These are phyloP conservation scores for Gymnothorax reevesii DNA, from an alignment of 2,797 vertebrate genomes.

Conservation along the genomic window DNA sequence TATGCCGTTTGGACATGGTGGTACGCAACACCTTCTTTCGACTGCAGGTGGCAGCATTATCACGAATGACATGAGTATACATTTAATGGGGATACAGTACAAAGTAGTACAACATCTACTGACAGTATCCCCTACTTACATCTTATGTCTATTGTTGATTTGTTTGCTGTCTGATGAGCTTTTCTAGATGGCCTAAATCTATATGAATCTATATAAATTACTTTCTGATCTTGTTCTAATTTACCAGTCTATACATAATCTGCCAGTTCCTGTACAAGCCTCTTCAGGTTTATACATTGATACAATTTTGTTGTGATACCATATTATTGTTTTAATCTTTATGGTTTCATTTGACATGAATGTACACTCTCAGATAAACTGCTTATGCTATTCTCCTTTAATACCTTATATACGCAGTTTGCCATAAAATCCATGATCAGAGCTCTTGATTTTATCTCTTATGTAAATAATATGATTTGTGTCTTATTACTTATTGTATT, in stretches of 20 bases:
- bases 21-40: not conserved
- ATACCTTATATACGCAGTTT: constrained; percentile 11
- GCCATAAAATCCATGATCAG: not conserved
- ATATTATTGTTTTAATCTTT: not conserved
- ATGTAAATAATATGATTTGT: constrained; percentile 19
- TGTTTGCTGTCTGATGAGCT: not conserved
- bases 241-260: too few species aligned
- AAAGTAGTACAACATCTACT: not conserved
- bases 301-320: not conserved
- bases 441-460: not conserved
- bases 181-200: not conserved
- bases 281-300: not conserved
- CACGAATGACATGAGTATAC: not conserved
- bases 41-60: constrained; percentile 31
- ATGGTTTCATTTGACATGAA: not conserved
- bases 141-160: not conserved
- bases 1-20: not conserved
- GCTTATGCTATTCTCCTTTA: constrained; percentile 1
- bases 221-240: not conserved
- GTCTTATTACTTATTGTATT: not conserved
- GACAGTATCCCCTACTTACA: not conserved
- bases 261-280: not conserved
- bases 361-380: not conserved
- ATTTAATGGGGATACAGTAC: not conserved
- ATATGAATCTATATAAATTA: not conserved